Conservation (phyloP, 2,113 vertebrate species). For the Spea bombifrons region DNA sequence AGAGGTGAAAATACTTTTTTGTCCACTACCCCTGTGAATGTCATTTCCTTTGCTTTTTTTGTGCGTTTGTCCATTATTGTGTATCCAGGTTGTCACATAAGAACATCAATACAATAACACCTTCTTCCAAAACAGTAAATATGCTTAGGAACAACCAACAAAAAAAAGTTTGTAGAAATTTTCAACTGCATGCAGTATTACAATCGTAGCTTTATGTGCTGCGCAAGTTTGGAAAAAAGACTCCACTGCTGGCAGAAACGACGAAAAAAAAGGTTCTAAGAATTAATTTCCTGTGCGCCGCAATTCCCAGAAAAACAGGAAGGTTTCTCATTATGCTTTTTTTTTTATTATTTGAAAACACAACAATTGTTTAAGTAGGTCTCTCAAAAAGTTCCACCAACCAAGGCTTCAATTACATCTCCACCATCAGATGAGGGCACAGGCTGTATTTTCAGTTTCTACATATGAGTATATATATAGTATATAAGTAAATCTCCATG, state of each 20-base stretch:
- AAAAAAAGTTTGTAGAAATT: neutral
- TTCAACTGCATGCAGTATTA: slow-evolving; percentile 12
- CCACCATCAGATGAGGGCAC: too few relatives aligned
- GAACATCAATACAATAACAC: too few relatives aligned
- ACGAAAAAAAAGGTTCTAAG: neutral
- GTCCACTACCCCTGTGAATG: too few relatives aligned
- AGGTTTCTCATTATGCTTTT: slow-evolving; percentile 39
- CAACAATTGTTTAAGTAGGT: slow-evolving; percentile 9
- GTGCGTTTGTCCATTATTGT: too few relatives aligned
- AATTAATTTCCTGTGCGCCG: slow-evolving; percentile 53
- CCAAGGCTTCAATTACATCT: neutral
- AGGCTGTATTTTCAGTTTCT: too few relatives aligned
- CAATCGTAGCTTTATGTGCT: neutral
- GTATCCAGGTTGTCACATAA: too few relatives aligned
- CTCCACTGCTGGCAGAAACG: slow-evolving; percentile 36
- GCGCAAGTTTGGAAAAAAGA: neutral
- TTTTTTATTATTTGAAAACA: slow-evolving; percentile 48
- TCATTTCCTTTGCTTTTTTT: too few relatives aligned
- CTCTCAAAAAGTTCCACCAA: slow-evolving; percentile 41
- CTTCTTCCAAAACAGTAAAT: too few relatives aligned
- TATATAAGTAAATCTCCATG: too few relatives aligned
- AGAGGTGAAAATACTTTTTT: too few relatives aligned
- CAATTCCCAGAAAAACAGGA: slow-evolving; percentile 56
- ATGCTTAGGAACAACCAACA: too few relatives aligned
- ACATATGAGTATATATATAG: too few relatives aligned